Base-by-base conservation (phyloP, 2,888 invertebrate species). In the Luperina testacea region DNA sequence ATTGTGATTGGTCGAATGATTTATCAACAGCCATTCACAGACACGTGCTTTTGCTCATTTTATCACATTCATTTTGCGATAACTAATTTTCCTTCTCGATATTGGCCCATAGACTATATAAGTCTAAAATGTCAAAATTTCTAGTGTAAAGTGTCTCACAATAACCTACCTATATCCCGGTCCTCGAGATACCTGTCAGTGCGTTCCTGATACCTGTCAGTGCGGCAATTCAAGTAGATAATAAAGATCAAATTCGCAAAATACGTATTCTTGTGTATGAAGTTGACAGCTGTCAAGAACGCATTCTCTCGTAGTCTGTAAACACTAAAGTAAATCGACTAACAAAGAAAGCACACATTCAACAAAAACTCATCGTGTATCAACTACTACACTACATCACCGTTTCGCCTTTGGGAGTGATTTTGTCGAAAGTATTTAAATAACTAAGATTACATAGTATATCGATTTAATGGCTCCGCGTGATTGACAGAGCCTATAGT, bases 341-440 rank as follows among this genome's bases (percentile, higher is more conserved):
- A 74, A 64, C 20, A 7, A 65, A 63, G 32, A 71, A 57, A 69
- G 20, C 17, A 53, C 27, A 17, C 11, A 75, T 51, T 53, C 42
- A 72, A 74, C 57, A 13, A 20, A 42, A 63, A 53, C 65, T n/a
- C 42, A 61, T 20, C 8, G 71, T 13, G 75, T 88, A 82, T 73
- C 86, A 86, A 86, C 87, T 88, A 87, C 24, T 0, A 51, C 72
- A 38, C 61, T 17, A 72, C 51, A 63, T 57, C 53, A 87, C 77
- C 69, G 78, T 81, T 90, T 91, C 72, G 92, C 95, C 95, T 91
- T 90, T 92, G 92, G 95, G 93, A 94, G 89, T 90, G 89, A 94
- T 94, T 94, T 93, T 71, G 83, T 87, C 71, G 87, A 89, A 88
- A 88, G 85, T 88, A 88, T 90, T 91, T 89, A 92, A 92, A 92